Base-by-base conservation (phyloP, 1,140 invertebrate species). In the Sinella curviseta region DNA sequence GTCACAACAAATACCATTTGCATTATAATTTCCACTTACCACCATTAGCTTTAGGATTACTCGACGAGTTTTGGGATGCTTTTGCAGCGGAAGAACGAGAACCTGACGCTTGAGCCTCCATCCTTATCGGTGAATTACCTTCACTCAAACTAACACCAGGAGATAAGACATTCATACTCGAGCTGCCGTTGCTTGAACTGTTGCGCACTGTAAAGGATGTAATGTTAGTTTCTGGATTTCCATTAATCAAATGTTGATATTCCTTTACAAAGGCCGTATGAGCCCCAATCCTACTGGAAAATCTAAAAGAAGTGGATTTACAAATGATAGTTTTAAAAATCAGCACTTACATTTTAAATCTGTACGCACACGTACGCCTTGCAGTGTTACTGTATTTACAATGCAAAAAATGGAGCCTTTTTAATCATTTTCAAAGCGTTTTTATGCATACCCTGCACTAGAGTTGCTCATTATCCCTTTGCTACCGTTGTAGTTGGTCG, bases 141-240 rank as follows among this genome's bases (percentile, higher is more conserved):
- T 84, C 83, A 78, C 78, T 79, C 20, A 84, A 73, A 77, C 78
- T 81, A 26, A 84, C 80, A 82, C 82, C 83, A 14, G 83, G 83
- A 33, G 83, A 84, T 20, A 84, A 77, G 26, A 84, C 83, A 57
- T 84, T 84, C 24, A 81, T 54, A 48, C 79, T 76, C 28, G 79
- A 81, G 60, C 78, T 84, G 39, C 77, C 78, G 34, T 84, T 79
- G 36, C 70, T 79, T 34, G 81, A 82, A 74, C 81, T 82, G 65
- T 36, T 78, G 33, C 79, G 54, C 54, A 67, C 74, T 77, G n/a
- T n/a, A n/a, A n/a, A n/a, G n/a, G n/a, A n/a, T n/a, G n/a, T n/a
- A n/a, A n/a, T n/a, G n/a, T n/a, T n/a, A n/a, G n/a, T n/a, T n/a
- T n/a, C n/a, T n/a, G n/a, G n/a, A n/a, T n/a, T n/a, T n/a, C n/a